These are phyloP conservation scores for Gymnobelideus leadbeateri DNA, from an alignment of 2,113 vertebrate species.

Conservation along the genomic window DNA sequence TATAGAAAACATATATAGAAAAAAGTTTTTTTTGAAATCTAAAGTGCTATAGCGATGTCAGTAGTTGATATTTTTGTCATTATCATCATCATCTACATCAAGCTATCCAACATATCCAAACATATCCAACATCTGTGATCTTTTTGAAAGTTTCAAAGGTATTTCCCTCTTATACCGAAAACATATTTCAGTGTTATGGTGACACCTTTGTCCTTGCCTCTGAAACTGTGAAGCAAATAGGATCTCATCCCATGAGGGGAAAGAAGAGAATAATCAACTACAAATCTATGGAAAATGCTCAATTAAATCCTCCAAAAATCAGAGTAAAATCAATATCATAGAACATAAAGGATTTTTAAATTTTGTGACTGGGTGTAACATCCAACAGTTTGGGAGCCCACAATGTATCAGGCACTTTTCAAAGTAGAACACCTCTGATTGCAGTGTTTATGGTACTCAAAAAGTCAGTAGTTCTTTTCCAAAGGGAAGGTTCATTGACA, in stretches of 20 bases:
- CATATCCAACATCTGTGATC: too few relatives aligned
- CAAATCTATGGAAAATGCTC: conserved; percentile 53
- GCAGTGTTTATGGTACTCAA: background rate
- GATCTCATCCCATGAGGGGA: conserved; percentile 47
- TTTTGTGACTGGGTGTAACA: background rate
- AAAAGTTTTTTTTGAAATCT: background rate
- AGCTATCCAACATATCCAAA: too few relatives aligned
- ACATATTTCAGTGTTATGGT: conserved; percentile 50
- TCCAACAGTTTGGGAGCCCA: background rate
- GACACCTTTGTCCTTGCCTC: conserved; percentile 69
- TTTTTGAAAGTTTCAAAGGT: conserved; percentile 56
- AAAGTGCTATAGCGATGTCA: background rate
- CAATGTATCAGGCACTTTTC: background rate
- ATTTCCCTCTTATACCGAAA: conserved; percentile 65
- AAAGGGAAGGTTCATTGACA: background rate
- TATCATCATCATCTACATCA: too few relatives aligned
- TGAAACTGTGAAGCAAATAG: conserved; percentile 60
- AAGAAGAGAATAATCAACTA: conserved; percentile 28
- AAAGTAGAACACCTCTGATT: background rate
- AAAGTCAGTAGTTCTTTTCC: background rate
- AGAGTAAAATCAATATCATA: conserved; percentile 25
- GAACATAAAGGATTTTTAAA: conserved; percentile 5
- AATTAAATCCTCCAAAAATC: conserved; percentile 52
- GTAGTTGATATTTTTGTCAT: background rate
- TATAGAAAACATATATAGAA: too few relatives aligned